Conservation (phyloP, 92 coral and sea anemone genomes). For the Epizoanthus stellaris region DNA sequence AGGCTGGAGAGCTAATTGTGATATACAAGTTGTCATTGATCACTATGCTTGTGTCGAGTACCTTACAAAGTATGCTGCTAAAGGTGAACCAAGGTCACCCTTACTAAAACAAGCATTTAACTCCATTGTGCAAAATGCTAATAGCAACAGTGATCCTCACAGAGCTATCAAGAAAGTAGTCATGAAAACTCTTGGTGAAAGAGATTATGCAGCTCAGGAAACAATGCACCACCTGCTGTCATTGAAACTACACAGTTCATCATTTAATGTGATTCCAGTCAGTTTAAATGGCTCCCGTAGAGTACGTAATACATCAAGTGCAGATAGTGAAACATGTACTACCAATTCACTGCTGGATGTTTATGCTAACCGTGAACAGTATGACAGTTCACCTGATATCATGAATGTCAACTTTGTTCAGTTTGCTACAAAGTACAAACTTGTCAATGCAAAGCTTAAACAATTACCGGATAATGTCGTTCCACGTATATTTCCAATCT, state of each 20-base stretch:
- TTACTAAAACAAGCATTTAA: slow-evolving; percentile 10
- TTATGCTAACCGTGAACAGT: no score
- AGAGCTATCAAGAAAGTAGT: slow-evolving; percentile 29
- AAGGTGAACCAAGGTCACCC: slow-evolving; percentile 34
- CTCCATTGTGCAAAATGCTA: slow-evolving; percentile 37
- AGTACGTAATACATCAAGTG: slow-evolving; percentile 18
- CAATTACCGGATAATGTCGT: slow-evolving; percentile 18
- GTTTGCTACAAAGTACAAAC: no score
- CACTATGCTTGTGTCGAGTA: no score
- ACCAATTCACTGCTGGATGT: slow-evolving; percentile 38
- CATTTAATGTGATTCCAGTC: slow-evolving; percentile 26
- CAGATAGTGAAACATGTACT: slow-evolving; percentile 18
- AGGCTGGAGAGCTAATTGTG: no score
- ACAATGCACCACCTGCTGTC: slow-evolving; percentile 36
- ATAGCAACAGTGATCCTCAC: slow-evolving; percentile 45
- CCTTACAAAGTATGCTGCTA: slow-evolving; percentile 1
- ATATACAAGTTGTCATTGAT: no score
- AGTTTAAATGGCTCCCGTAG: slow-evolving; percentile 51
- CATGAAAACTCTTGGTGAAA: slow-evolving; percentile 46
- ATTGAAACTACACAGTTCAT: slow-evolving; percentile 41
- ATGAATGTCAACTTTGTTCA: not conserved
- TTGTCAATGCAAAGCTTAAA: not conserved
- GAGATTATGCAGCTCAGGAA: slow-evolving; percentile 51
- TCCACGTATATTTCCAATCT: slow-evolving; percentile 26
- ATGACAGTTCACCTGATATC: slow-evolving; percentile 22